Base-by-base conservation (phyloP, 2,888 invertebrate species). In the Crepidodera aurea region DNA sequence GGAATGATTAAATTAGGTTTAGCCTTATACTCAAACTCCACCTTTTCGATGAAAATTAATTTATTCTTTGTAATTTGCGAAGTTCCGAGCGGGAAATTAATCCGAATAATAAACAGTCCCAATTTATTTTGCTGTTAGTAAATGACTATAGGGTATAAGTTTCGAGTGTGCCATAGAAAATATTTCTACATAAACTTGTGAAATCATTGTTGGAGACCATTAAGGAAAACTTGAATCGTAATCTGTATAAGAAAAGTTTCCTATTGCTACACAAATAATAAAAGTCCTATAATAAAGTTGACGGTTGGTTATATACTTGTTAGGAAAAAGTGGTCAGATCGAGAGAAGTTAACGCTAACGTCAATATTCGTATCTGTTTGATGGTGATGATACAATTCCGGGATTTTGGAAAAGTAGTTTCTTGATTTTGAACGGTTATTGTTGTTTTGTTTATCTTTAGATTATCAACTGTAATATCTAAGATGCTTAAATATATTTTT, bases 201-300 rank as follows among this genome's bases (percentile, higher is more conserved):
- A 66, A 68, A 68, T 68, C 65, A 68, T 68, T 66, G 68, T 68
- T 66, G 58, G 56, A 60, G 63, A 59, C 66, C 66, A 65, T 68
- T 68, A 66, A 50, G 63, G 64, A 60, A 68, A 68, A 68, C 65
- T 68, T 66, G 65, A 68, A 68, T 66, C 68, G 58, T 68, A 68
- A 68, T 68, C 68, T 68, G 65, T 68, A 68, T 66, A 68, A 68
- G 68, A 66, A 68, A 68, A 68, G 68, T 68, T 68, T 68, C 61
- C 65, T 68, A 66, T 68, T 66, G 65, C 68, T 65, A 65, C 66
- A 63, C 68, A 68, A 68, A 68, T 68, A 65, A 66, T 68, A 63
- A 66, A 68, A 68, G 65, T 65, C 64, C 46, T 60, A 68, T 60
- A 65, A 65, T 65, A 66, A 65, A 66, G 61, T 59, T 54, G 66